Percentiles rank a stretch among this genome's conserved stretches.
Evolutionary conservation across 2,113 vertebrate species (phyloP).

Genomic region (Apteryx mantelli): DNA sequence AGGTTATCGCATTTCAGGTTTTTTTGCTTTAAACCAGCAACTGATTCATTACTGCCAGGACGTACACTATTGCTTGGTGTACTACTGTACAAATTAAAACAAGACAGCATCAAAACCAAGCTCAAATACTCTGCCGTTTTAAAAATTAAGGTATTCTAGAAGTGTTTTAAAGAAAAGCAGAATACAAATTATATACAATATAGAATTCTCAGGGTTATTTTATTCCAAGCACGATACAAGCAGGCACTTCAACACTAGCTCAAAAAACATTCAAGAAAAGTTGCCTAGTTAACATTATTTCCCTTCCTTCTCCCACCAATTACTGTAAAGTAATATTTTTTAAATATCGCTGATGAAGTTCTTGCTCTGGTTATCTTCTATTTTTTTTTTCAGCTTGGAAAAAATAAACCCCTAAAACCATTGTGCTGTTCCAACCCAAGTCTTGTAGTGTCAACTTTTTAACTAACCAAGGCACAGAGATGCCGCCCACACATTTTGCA

Average conservation of each 20-base stretch:
- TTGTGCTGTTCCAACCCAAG: not conserved
- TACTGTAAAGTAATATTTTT: not conserved
- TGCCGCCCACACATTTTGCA: not conserved
- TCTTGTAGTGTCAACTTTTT: not conserved
- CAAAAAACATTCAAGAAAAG: not conserved
- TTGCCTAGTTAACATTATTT: not conserved
- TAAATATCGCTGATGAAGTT: not conserved
- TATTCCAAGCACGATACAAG: not conserved
- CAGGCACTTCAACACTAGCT: not conserved
- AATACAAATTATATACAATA: not conserved
- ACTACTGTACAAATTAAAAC: not conserved
- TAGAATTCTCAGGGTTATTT: not conserved
- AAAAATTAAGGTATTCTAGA: not conserved
- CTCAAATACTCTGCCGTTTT: not conserved
- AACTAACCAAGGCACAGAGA: not conserved
- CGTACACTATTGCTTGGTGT: not conserved
- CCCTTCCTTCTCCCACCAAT: not conserved
- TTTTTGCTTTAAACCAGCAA: slow-evolving; percentile 1
- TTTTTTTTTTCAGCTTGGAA: not conserved
- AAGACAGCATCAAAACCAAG: not conserved
- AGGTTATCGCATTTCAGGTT: not conserved
- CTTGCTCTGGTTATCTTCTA: not conserved
- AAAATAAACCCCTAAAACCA: not conserved
- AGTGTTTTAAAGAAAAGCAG: not conserved
- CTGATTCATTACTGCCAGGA: not conserved